Evolutionary conservation across 2,797 vertebrate species (phyloP).

Genomic region (Heliangelus exortis): DNA sequence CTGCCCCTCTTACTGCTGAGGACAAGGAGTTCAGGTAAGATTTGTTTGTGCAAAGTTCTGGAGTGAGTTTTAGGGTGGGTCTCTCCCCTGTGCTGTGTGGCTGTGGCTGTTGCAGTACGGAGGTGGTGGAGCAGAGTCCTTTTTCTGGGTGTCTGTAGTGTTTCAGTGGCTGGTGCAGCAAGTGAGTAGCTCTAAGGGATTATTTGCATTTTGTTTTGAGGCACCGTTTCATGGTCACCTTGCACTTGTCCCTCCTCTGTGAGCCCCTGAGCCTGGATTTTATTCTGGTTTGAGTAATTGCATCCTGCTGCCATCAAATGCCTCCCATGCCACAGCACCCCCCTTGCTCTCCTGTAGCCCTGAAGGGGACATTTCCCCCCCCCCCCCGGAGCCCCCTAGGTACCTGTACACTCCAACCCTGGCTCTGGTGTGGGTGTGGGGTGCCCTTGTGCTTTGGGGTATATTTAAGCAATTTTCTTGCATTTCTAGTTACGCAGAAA

Average conservation of each 20-base stretch:
- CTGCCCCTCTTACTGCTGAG: not conserved
- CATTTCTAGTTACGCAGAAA: not conserved
- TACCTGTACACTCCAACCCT: not conserved
- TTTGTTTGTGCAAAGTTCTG: not conserved
- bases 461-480: slow-evolving; percentile 1
- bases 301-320: not conserved
- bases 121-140: not conserved
- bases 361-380: not conserved
- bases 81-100: too few relatives aligned
- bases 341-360: not conserved
- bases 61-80: too few relatives aligned
- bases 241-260: not conserved
- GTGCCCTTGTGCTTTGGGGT: not conserved
- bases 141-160: not conserved
- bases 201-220: not conserved
- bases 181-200: not conserved
- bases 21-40: not conserved
- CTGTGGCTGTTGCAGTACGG: not conserved
- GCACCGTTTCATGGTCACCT: not conserved
- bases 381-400: accelerated
- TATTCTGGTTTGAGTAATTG: not conserved
- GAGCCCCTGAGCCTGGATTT: not conserved
- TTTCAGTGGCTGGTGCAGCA: not conserved
- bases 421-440: not conserved
- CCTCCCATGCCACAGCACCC: not conserved